Evolutionary conservation across 2,113 vertebrate species (phyloP).

Genomic region (Echinops telfairi): DNA sequence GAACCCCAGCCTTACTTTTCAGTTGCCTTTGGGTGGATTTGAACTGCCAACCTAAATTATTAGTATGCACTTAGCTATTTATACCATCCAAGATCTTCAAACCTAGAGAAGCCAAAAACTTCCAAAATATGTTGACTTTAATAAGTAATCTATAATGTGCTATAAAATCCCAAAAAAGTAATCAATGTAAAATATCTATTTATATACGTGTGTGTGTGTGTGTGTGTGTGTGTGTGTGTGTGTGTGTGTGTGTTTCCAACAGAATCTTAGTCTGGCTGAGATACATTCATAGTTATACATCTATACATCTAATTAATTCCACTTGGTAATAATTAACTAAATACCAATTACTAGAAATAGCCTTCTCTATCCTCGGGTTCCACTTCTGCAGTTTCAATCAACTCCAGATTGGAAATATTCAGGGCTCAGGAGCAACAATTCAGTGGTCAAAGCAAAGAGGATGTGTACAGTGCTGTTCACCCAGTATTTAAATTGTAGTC

Average conservation of each 20-base stretch:
- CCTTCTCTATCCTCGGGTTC: no score
- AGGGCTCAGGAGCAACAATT: no score
- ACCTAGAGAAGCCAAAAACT: constrained; percentile 30
- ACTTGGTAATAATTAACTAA: constrained; percentile 1
- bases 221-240: not conserved
- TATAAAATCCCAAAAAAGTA: not conserved
- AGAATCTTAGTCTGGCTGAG: not conserved
- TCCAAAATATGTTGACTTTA: not conserved
- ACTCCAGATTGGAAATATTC: no score
- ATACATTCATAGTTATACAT: not conserved
- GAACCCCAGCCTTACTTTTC: not conserved
- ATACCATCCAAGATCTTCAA: not conserved
- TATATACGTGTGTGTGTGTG: not conserved
- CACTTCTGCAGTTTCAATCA: no score
- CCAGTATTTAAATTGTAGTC: not conserved
- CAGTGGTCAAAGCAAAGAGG: no score
- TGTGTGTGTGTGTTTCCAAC: not conserved
- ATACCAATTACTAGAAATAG: not conserved
- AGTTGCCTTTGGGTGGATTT: not conserved
- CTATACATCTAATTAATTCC: not conserved
- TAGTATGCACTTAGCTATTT: not conserved
- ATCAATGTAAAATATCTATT: not conserved
- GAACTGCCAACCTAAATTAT: not conserved
- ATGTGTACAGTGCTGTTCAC: no score
- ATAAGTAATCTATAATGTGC: constrained; percentile 38